phyloP scores from a whole-genome alignment of 2,797 vertebrate genomes.

The Coccyzus lansbergi region DNA sequence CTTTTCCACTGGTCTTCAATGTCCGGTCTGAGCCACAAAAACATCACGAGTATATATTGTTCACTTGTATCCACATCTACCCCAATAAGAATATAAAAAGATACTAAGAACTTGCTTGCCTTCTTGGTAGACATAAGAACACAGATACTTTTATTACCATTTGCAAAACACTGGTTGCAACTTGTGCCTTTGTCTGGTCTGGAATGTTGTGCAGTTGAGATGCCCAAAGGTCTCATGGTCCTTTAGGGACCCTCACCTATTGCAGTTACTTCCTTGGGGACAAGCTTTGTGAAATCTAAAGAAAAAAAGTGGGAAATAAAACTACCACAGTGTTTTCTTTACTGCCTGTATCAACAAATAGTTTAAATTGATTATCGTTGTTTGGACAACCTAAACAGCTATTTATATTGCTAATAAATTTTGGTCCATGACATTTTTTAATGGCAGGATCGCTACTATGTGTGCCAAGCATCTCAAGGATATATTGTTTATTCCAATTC shows the following conservation, averaged over 20 bases:
- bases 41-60: neutral
- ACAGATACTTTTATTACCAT: neutral
- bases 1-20: neutral
- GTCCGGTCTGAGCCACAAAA: neutral
- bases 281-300: neutral
- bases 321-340: neutral
- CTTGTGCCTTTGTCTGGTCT: neutral
- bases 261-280: neutral
- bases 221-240: neutral
- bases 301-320: neutral
- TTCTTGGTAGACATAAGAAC: neutral
- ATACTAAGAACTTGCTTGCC: neutral
- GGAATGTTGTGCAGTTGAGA: neutral
- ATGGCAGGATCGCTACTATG: neutral
- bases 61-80: neutral
- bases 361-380: neutral
- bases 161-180: neutral
- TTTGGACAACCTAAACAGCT: neutral
- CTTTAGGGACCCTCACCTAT: neutral
- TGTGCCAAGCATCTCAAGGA: neutral
- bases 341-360: neutral
- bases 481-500: neutral
- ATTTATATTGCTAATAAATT: neutral
- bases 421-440: rapidly evolving
- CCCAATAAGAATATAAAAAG: neutral